These are phyloP conservation scores for Papilio polyxenes DNA, from an alignment of 1,140 invertebrate species.

Conservation along the genomic window DNA sequence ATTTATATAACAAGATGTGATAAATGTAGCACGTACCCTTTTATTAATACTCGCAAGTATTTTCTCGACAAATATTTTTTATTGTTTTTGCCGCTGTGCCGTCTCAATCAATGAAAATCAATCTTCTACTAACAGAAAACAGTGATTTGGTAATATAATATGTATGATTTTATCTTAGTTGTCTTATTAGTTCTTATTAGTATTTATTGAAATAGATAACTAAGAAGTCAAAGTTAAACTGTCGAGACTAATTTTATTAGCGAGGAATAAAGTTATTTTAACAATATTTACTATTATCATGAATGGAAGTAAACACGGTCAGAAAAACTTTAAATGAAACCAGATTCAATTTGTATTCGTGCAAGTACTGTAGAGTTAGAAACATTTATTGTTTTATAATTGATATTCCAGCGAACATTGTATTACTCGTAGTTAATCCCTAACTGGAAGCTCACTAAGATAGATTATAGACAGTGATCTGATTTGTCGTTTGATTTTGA, in stretches of 20 bases:
- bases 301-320: too few relatives aligned
- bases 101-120: background rate
- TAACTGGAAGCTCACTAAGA: background rate
- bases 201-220: too few relatives aligned
- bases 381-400: too few relatives aligned
- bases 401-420: background rate
- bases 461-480: background rate
- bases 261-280: too few relatives aligned
- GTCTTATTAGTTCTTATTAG: too few relatives aligned
- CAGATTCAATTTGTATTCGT: too few relatives aligned
- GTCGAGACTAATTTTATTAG: too few relatives aligned
- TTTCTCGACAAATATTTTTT: background rate
- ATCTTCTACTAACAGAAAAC: background rate
- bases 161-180: too few relatives aligned
- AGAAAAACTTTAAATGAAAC: too few relatives aligned
- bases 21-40: conserved; percentile 11
- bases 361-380: too few relatives aligned
- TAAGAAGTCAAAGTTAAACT: too few relatives aligned
- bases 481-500: conserved; percentile 5
- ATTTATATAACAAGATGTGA: conserved; percentile 25
- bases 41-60: conserved; percentile 12
- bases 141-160: background rate
- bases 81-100: background rate
- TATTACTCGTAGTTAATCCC: conserved; percentile 6
- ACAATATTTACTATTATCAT: too few relatives aligned